These are phyloP conservation scores for Cyanistes caeruleus DNA, from an alignment of 2,113 vertebrate species.

Conservation along the genomic window DNA sequence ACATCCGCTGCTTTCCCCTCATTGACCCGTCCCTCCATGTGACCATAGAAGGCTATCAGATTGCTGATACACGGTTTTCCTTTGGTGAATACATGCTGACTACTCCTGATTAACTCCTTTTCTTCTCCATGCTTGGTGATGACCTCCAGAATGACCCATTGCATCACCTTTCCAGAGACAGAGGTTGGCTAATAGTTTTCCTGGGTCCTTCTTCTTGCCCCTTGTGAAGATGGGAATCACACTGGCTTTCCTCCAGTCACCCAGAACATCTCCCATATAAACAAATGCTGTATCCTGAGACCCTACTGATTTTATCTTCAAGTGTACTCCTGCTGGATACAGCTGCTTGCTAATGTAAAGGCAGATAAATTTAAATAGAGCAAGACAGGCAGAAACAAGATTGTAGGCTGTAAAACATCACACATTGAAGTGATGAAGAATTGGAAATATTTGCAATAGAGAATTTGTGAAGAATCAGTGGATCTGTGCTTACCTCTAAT, in stretches of 20 bases:
- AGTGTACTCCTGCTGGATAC: background rate
- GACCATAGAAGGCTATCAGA: background rate
- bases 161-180: background rate
- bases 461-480: background rate
- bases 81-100: background rate
- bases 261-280: background rate
- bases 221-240: background rate
- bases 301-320: background rate
- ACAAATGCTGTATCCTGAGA: background rate
- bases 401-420: background rate
- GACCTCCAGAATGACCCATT: background rate
- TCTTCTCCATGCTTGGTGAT: background rate
- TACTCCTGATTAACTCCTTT: background rate
- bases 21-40: background rate
- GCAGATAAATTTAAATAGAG: background rate
- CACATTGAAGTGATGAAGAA: background rate
- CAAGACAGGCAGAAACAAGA: background rate
- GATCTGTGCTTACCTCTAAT: background rate
- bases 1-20: background rate
- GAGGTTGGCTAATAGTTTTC: background rate
- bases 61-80: background rate
- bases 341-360: background rate
- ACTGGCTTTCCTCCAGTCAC: background rate
- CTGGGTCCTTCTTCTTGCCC: background rate
- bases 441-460: background rate